Conservation (phyloP, 1,140 invertebrate species). For the Pissodes strobi region DNA sequence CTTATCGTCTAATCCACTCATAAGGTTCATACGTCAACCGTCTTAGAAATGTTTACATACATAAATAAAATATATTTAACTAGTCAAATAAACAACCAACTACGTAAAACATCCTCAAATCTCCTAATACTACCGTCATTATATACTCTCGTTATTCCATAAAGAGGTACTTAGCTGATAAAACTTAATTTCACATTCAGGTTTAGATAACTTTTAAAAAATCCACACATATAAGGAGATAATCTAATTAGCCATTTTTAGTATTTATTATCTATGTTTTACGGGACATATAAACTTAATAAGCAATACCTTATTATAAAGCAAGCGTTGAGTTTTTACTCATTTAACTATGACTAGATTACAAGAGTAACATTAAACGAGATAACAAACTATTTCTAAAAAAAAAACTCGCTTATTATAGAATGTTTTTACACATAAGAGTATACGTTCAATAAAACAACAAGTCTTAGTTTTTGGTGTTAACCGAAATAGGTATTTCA, state of each 20-base stretch:
- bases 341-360: no score
- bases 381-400: no score
- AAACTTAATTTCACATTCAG: background rate
- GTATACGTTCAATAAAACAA: no score
- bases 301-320: no score
- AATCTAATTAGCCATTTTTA: conserved; percentile 7
- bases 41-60: conserved; percentile 2
- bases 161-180: background rate
- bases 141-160: background rate
- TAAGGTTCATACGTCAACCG: conserved; percentile 2
- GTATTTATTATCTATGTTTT: background rate
- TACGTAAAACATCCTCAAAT: conserved; percentile 10
- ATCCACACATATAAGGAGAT: conserved; percentile 7
- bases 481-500: no score
- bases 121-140: conserved; percentile 3
- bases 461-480: no score
- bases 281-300: no score
- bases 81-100: conserved; percentile 5
- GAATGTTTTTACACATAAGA: no score
- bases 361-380: no score
- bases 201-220: background rate
- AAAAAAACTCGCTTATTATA: no score
- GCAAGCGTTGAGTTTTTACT: no score
- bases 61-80: conserved; percentile 22
- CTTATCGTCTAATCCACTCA: background rate